Percentiles rank a stretch among this genome's conserved stretches.
phyloP scores from a whole-genome alignment of 2,888 invertebrate species.

The Ormyrus thymus region DNA sequence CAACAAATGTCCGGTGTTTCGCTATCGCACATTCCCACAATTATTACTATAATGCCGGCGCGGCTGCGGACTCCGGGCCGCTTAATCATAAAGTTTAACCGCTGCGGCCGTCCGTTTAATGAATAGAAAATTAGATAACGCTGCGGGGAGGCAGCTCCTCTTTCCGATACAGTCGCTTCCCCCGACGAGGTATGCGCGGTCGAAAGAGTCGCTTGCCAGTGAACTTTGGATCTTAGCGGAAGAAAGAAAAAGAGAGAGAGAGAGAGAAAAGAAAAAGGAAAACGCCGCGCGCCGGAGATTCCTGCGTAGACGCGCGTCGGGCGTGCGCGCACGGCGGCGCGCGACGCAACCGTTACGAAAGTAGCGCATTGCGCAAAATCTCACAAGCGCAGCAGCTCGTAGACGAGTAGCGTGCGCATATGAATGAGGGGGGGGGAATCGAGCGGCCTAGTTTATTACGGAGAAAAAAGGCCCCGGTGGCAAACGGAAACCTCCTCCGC shows the following conservation, averaged over 20 bases:
- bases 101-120: conserved; percentile 8
- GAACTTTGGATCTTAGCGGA: conserved; percentile 37
- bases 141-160: background rate
- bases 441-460: background rate
- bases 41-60: conserved; percentile 27
- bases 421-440: background rate
- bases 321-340: conserved; percentile 2
- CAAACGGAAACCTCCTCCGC: conserved; percentile 22
- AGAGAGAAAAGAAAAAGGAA: background rate
- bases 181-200: background rate
- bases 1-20: conserved; percentile 49
- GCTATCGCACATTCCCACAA: conserved; percentile 46
- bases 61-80: background rate
- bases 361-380: conserved; percentile 23
- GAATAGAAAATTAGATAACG: conserved; percentile 40
- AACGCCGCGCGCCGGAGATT: conserved; percentile 8
- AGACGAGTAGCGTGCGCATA: background rate
- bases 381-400: background rate
- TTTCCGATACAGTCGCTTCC: too few relatives aligned
- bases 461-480: background rate
- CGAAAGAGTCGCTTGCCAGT: conserved; percentile 10
- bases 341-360: conserved; percentile 39
- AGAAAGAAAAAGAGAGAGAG: background rate
- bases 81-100: conserved; percentile 45
- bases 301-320: conserved; percentile 2